Evolutionary conservation across 2,797 vertebrate genomes (phyloP).

Genomic region (Cheirogaleus major): DNA sequence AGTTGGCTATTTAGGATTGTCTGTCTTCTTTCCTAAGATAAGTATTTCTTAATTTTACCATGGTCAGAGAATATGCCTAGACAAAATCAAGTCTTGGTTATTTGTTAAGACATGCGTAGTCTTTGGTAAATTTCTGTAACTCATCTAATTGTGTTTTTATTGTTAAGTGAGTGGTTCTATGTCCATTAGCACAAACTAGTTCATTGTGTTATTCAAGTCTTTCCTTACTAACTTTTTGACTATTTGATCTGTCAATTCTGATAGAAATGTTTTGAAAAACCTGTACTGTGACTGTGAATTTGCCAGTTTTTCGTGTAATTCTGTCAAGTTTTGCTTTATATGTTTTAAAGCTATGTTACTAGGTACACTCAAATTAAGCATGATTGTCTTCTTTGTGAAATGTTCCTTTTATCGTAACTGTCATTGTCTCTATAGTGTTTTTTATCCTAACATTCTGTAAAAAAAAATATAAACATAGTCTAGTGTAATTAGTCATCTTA

Average conservation of each 20-base stretch:
- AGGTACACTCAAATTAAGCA: not conserved
- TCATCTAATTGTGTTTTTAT: not conserved
- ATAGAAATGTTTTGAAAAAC: not conserved
- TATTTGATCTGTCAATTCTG: not conserved
- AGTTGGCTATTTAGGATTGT: not conserved
- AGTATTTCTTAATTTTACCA: constrained; percentile 14
- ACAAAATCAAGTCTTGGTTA: constrained; percentile 32
- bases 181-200: not conserved
- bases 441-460: not conserved
- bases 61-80: not conserved
- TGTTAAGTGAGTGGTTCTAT: not conserved
- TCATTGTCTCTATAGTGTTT: not conserved
- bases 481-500: not conserved
- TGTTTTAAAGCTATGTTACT: not conserved
- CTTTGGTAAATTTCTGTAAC: not conserved
- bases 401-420: not conserved
- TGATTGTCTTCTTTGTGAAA: not conserved
- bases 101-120: not conserved
- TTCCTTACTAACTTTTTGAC: not conserved
- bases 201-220: not conserved
- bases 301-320: not conserved
- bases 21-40: constrained; percentile 22
- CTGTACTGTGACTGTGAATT: not conserved
- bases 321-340: not conserved
- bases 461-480: not conserved